Evolutionary conservation across 2,888 invertebrate species (phyloP).

Genomic region (Conistra vaccinii): DNA sequence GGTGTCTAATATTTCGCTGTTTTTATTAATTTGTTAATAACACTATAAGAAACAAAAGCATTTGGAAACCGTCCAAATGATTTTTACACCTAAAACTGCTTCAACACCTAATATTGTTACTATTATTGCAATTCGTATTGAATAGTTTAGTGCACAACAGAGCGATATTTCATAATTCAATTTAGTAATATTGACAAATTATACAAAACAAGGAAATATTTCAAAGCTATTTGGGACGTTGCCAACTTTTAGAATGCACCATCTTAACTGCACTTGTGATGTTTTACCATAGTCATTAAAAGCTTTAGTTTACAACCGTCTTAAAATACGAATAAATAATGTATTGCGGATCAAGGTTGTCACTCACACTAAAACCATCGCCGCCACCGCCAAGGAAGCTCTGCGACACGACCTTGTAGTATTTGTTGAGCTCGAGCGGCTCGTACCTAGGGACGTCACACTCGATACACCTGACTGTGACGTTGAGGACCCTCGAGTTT

Average conservation of each 20-base stretch:
- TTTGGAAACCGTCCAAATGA: background rate
- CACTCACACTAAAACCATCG: conserved; percentile 92
- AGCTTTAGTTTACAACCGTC: background rate
- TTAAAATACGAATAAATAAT: background rate
- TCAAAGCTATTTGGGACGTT: background rate
- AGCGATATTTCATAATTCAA: background rate
- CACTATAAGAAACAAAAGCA: background rate
- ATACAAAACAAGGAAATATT: background rate
- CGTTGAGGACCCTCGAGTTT: conserved; percentile 90
- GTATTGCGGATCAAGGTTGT: background rate
- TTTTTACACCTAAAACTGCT: background rate
- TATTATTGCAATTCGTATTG: background rate
- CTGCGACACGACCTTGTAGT: conserved; percentile 92
- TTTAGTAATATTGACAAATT: background rate
- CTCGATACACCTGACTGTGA: conserved; percentile 91
- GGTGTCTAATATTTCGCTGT: background rate
- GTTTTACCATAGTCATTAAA: background rate
- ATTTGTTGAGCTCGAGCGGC: conserved; percentile 88
- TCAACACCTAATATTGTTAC: too few species aligned
- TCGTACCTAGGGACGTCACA: conserved; percentile 92
- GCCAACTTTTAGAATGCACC: background rate
- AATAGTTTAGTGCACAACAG: background rate
- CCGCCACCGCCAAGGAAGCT: conserved; percentile 92
- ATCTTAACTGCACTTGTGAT: background rate
- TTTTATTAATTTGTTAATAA: background rate